Evolutionary conservation across 2,888 invertebrate species (phyloP).

Genomic region (Mesorhabditis sp.): DNA sequence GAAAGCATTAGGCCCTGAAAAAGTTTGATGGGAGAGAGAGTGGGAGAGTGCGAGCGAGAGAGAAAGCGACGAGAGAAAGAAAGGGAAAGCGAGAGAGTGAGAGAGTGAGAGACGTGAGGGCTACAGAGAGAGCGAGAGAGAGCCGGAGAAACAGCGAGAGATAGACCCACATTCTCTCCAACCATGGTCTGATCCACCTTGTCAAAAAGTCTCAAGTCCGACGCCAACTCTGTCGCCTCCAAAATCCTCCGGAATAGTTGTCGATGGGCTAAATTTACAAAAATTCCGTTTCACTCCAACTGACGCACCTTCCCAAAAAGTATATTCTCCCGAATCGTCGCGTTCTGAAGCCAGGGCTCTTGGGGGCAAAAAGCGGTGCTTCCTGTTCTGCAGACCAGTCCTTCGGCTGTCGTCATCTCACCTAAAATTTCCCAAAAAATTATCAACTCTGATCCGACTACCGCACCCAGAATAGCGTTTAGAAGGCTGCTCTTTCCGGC

Average conservation of each 20-base stretch:
- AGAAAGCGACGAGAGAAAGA: no score
- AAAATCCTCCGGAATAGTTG: conserved; percentile 63
- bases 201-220: conserved; percentile 81
- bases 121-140: no score
- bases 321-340: conserved; percentile 85
- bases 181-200: conserved; percentile 88
- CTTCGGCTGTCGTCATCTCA: conserved; percentile 66
- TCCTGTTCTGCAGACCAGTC: conserved; percentile 59
- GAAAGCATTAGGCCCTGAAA: conserved; percentile 73
- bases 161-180: conserved; percentile 61
- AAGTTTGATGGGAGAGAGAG: no score
- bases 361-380: conserved; percentile 81
- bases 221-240: conserved; percentile 80
- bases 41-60: no score
- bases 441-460: background rate
- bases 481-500: conserved; percentile 69
- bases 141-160: no score
- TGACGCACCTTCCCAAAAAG: conserved; percentile 72
- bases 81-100: no score
- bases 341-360: conserved; percentile 97
- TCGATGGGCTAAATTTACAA: background rate
- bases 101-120: no score
- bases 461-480: conserved; percentile 80
- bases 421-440: conserved; percentile 20
- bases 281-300: conserved; percentile 1